Conservation (phyloP, 2,888 invertebrate species). For the Thereva nobilitata region DNA sequence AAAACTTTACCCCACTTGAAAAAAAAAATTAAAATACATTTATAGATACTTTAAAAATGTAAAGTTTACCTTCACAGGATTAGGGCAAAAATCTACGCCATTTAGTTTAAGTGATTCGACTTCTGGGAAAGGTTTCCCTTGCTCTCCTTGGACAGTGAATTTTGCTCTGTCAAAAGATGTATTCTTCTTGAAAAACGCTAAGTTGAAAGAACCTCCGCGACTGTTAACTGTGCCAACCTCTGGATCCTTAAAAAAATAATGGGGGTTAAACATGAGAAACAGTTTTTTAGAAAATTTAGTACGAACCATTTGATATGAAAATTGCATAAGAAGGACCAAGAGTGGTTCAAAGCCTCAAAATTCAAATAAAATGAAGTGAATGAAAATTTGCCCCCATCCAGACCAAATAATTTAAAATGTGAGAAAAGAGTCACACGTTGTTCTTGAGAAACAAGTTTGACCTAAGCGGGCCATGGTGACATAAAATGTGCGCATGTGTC, state of each 20-base stretch:
- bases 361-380: no score
- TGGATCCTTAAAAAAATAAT: conserved; percentile 12
- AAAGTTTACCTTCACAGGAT: conserved; percentile 17
- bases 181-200: conserved; percentile 27
- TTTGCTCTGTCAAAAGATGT: conserved; percentile 16
- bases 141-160: conserved; percentile 32
- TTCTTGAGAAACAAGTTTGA: no score
- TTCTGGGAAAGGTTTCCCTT: conserved; percentile 30
- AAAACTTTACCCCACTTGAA: conserved; percentile 7
- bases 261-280: background rate
- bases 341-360: no score
- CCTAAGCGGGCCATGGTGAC: no score
- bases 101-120: conserved; percentile 32
- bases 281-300: background rate
- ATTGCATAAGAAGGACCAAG: no score
- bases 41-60: background rate
- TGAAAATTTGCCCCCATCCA: no score
- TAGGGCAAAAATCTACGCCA: conserved; percentile 35
- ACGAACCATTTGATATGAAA: background rate
- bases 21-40: background rate
- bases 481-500: no score
- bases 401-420: no score
- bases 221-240: conserved; percentile 21
- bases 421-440: no score
- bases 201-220: conserved; percentile 2